Evolutionary conservation across 64 coral and sea anemone genomes (phyloP).

Genomic region (Dendrophyllia cribrosa): DNA sequence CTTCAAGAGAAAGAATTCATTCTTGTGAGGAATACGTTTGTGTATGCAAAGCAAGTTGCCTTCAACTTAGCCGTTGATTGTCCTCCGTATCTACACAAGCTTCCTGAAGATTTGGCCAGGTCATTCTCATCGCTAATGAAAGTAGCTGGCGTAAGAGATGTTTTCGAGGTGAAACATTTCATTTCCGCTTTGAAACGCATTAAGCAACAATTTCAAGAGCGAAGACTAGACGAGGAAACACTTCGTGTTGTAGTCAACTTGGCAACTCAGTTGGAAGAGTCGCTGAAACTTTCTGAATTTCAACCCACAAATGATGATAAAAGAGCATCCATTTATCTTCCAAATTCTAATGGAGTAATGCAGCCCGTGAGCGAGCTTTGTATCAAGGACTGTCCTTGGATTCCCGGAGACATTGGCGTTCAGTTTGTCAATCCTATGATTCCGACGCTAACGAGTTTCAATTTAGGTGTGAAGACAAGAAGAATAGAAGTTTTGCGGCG

Average conservation of each 20-base stretch:
- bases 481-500: constrained; percentile 57
- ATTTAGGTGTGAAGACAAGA: constrained; percentile 75
- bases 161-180: constrained; percentile 50
- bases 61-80: constrained; percentile 37
- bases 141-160: constrained; percentile 58
- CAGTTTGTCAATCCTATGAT: constrained; percentile 36
- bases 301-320: background rate
- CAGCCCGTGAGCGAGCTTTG: constrained; percentile 48
- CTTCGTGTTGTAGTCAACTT: constrained; percentile 31
- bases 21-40: constrained; percentile 52
- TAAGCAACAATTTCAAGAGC: background rate
- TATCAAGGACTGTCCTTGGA: constrained; percentile 76
- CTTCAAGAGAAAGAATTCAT: constrained; percentile 25
- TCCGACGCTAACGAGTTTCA: background rate
- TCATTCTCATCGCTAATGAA: constrained; percentile 49
- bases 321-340: constrained; percentile 48
- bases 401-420: constrained; percentile 37
- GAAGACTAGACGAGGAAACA: constrained; percentile 7
- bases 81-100: constrained; percentile 50
- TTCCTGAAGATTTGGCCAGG: constrained; percentile 7
- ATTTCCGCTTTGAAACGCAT: constrained; percentile 15
- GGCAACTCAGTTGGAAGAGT: constrained; percentile 17
- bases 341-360: constrained; percentile 61
- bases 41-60: constrained; percentile 52
- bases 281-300: background rate